Conservation (phyloP, 1,140 invertebrate species). For the Cotesia chilonis region DNA sequence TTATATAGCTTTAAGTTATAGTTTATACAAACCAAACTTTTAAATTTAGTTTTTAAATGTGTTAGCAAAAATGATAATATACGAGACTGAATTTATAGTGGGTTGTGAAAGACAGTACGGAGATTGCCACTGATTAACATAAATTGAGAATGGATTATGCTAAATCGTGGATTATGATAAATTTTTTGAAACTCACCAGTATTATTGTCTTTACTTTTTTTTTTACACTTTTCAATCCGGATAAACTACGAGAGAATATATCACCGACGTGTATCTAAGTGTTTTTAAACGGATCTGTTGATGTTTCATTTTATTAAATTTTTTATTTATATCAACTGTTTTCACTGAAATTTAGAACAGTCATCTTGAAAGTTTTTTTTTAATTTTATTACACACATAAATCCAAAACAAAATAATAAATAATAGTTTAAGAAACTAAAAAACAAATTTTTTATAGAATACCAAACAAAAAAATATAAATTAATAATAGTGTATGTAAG, state of each 20-base stretch:
- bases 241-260: background rate
- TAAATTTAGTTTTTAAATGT: background rate
- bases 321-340: no score
- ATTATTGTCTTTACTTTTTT: background rate
- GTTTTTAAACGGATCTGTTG: background rate
- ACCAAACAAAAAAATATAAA: no score
- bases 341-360: no score
- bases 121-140: constrained; percentile 25
- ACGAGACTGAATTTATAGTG: background rate
- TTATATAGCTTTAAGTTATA: no score
- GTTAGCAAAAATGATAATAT: background rate
- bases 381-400: no score
- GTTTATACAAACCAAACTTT: background rate
- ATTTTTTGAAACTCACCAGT: constrained; percentile 8
- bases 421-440: no score
- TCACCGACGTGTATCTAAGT: background rate
- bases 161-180: constrained; percentile 14
- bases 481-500: no score
- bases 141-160: constrained; percentile 23
- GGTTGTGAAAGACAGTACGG: background rate
- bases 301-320: background rate
- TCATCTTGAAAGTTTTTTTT: no score
- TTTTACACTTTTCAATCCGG: background rate
- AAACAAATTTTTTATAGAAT: no score
- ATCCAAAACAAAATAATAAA: no score